Conservation (phyloP, 2,113 vertebrate species). For the Myotis davidii region DNA sequence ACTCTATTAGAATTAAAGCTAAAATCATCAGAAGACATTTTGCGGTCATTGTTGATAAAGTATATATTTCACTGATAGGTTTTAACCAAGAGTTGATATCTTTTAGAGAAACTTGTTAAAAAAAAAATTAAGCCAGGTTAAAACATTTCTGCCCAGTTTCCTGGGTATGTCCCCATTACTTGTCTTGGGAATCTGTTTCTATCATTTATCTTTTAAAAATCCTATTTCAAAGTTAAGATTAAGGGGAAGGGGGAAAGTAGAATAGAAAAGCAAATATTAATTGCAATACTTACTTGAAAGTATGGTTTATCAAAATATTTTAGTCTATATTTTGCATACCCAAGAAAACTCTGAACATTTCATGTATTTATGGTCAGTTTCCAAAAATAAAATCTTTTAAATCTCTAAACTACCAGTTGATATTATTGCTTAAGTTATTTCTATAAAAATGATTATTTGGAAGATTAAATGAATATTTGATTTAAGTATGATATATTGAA, state of each 20-base stretch:
- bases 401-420: background rate
- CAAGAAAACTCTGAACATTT: background rate
- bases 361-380: background rate
- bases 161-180: background rate
- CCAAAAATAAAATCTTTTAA: background rate
- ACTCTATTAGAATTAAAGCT: constrained; percentile 20
- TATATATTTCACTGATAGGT: background rate
- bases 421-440: background rate
- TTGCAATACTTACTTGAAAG: background rate
- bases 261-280: constrained; percentile 16
- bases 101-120: background rate
- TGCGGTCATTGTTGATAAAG: background rate
- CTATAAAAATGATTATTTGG: background rate
- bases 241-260: background rate
- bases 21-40: background rate
- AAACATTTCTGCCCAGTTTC: background rate
- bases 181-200: background rate
- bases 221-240: constrained; percentile 42
- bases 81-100: background rate
- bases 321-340: background rate
- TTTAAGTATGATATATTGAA: constrained; percentile 13
- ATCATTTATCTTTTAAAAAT: background rate
- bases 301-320: background rate
- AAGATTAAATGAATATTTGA: background rate
- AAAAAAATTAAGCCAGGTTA: background rate